Base-by-base conservation (phyloP, 2,797 vertebrate genomes). In the Etheostoma perlongum region DNA sequence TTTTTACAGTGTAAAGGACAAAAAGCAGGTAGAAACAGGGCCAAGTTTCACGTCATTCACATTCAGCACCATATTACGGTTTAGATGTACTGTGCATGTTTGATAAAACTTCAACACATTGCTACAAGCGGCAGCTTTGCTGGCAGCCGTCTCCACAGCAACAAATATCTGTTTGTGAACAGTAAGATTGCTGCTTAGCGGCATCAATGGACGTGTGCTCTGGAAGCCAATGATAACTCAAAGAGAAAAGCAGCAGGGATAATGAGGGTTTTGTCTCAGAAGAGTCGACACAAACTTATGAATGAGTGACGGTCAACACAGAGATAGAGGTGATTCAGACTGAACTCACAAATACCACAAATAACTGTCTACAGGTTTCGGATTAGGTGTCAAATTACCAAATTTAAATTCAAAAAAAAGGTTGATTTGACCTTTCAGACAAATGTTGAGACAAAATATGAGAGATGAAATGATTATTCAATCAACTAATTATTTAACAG, bases 131-230 rank as follows among this genome's bases (percentile, higher is more conserved):
- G 61, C 64, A 12, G 76, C 84, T 69, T 70, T 4, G n/a, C 72
- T 78, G 86, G 83, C 84, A 85, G 75, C 75, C 67, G 84, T 90
- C 85, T 66, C 91, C 78, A 44, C 67, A 72, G 90, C 86, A 90
- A 92, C 88, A 90, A 85, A 87, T 88, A 91, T 91, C 72, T 88
- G 89, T 90, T 90, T 88, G 89, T 83, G 82, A 89, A 84, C 83
- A 82, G 81, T 82, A 65, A 86, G 87, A 88, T 77, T 87, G 89
- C 84, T 85, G 88, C 88, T 90, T 78, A 85, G 82, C 49, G 67
- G 63, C 63, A 33, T 92, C 84, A 91, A 89, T 88, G 82, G 89
- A 89, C 74, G 79, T 91, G 92, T 90, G 92, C 84, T 86, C 87
- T 92, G 92, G 85, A 84, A 81, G 87, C 80, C 88, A 82, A 85